Base-by-base conservation (phyloP, 2,113 vertebrate species). In the Xerus inauris region DNA sequence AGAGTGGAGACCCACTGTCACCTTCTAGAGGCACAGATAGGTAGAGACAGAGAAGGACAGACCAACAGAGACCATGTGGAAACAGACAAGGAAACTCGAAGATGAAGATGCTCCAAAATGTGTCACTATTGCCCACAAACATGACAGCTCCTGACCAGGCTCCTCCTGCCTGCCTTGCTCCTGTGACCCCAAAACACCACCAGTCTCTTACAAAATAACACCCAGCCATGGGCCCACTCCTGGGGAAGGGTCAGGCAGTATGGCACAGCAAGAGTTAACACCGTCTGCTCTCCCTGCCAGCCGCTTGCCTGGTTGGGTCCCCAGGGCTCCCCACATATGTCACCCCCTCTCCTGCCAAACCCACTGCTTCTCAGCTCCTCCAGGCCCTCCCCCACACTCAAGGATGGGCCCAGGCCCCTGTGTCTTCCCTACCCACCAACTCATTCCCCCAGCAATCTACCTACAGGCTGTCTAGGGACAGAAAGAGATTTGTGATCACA, bases 321-420 rank as follows among this genome's bases (percentile, higher is more conserved):
- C 98, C 64, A 92, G 97, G 98, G 98, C 85, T 97, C 75, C 84
- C 89, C 91, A 83, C 98, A 98, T 98, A 98, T 98, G 98, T 98
- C 98, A 51, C 96, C 97, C 97, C 97, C 45, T 97, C 98, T 98
- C 96, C 96, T 98, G 98, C 98, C 98, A 98, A 98, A 87, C 93
- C 94, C 93, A 96, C 87, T 82, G 95, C 95, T 97, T 97, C 92
- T 82, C 57, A 47, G 96, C 97, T 97, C 97, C 98, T 98, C 83
- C 88, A 72, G 38, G n/a, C 95, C 77, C 97, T 83, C 75, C 95
- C 89, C 94, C 76, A 71, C 91, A 91, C 94, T 96, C 77, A 86
- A 97, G 94, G 82, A 90, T 57, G 38, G 90, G 73, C 79, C 42
- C 62, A 11, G 16, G 47, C 71, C 90, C 75, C 65, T 11, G 51